Evolutionary conservation across 2,888 invertebrate genomes (phyloP).

Genomic region (Drosophila paracracens): DNA sequence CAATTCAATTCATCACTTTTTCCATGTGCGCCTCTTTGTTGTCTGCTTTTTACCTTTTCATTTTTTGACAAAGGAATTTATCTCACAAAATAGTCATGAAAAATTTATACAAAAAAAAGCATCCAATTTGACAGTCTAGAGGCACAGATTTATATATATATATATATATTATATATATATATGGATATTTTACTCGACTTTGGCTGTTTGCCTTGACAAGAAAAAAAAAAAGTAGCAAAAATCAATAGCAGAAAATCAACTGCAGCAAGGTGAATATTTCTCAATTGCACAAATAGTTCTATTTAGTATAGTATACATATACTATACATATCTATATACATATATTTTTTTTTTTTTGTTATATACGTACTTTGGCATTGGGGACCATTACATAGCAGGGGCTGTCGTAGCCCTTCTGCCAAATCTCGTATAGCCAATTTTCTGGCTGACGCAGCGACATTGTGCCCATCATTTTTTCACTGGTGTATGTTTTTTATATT

Average conservation of each 20-base stretch:
- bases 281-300: conserved; percentile 7
- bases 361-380: conserved; percentile 87
- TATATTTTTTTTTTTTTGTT: conserved; percentile 2
- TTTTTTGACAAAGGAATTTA: conserved; percentile 22
- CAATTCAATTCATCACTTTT: conserved; percentile 32
- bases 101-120: neutral
- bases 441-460: conserved; percentile 85
- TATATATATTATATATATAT: neutral
- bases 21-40: conserved; percentile 49
- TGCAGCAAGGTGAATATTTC: conserved; percentile 53
- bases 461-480: conserved; percentile 82
- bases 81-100: neutral
- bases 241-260: conserved; percentile 42
- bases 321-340: conserved; percentile 3
- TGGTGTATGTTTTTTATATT: conserved; percentile 23
- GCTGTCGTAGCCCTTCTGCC: conserved; percentile 88
- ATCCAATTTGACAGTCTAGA: conserved; percentile 6
- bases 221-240: conserved; percentile 40
- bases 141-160: neutral
- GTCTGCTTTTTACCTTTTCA: conserved; percentile 16
- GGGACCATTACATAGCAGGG: conserved; percentile 90
- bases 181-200: conserved; percentile 9
- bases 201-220: conserved; percentile 25
- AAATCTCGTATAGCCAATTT: conserved; percentile 89
- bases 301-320: neutral